Evolutionary conservation across 1,140 invertebrate genomes (phyloP), one percentile per base, ranked within the genome.

Genomic region (Caligus rogercresseyi): DNA sequence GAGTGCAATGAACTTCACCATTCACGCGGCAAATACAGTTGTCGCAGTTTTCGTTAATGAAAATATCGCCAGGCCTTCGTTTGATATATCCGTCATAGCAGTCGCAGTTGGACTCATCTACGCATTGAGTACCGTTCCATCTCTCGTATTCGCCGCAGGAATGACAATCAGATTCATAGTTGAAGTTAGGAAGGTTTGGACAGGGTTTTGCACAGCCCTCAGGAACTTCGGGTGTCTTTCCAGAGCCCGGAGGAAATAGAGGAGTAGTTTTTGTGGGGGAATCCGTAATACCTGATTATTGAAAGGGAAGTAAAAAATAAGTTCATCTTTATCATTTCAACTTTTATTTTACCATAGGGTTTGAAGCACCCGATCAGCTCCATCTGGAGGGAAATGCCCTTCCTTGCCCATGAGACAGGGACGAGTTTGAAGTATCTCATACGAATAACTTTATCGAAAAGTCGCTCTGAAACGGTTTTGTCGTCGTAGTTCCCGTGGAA

Each of bases 141-240:
- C 16, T 13, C 24, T 21, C n/a, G 20, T 25, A n/a, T 3, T 56
- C 54, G 1, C n/a, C 19, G 20, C 54, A 56, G 18, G 14, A 16
- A 43, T 43, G 31, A 43, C 31, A 43, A 11, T 43, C 31, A 43
- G 31, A 43, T 11, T n/a, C n/a, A 43, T 43, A 43, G n/a, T n/a
- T n/a, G n/a, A 11, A 43, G 31, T 43, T 43, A n/a, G 54, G 54
- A 16, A 56, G n/a, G 24, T 56, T 56, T n/a, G 54, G 54, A 56
- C 54, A 56, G 2, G 54, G 54, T 20, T 56, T 23, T 11, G 31
- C 31, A 43, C 31, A 43, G 7, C n/a, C n/a, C 7, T n/a, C 31
- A 43, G 31, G n/a, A 7, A n/a, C n/a, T n/a, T 43, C n/a, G 7
- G 31, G 7, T 11, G 31, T 43, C 31, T 43, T 43, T 7, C 31